These are phyloP conservation scores for Pantherophis vulpinus DNA, from an alignment of 2,797 vertebrate species.

Conservation along the genomic window DNA sequence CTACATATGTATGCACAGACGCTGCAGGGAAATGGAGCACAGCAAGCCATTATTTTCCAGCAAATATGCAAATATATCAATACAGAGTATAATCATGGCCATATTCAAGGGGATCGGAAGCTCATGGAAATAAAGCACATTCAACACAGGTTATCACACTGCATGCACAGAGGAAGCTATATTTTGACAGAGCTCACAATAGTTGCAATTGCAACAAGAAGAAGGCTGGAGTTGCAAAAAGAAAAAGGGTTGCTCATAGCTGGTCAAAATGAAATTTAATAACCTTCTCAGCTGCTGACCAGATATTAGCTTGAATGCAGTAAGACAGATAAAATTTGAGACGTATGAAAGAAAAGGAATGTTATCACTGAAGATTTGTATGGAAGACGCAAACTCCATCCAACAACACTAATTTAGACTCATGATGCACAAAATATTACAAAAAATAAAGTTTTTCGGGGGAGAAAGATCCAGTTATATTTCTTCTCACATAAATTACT, in stretches of 20 bases:
- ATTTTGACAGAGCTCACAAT: conserved; percentile 31
- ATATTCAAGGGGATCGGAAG: conserved; percentile 59
- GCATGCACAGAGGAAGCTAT: conserved; percentile 31
- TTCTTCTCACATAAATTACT: conserved; percentile 16
- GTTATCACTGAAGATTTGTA: conserved; percentile 20
- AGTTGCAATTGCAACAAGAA: conserved; percentile 13
- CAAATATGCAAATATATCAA: conserved; percentile 25
- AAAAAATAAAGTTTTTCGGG: not conserved
- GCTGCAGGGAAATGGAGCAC: not conserved
- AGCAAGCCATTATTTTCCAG: not conserved
- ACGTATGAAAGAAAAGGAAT: not conserved
- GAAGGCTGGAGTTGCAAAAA: conserved; percentile 15
- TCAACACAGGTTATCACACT: conserved; percentile 40
- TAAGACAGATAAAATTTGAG: conserved; percentile 3
- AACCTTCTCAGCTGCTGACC: conserved; percentile 12
- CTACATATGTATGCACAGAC: conserved; percentile 4
- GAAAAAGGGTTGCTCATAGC: conserved; percentile 15
- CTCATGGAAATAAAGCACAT: conserved; percentile 52
- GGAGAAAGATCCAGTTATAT: not conserved
- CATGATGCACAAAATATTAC: not conserved
- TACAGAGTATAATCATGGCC: conserved; percentile 30
- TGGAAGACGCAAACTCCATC: conserved; percentile 16
- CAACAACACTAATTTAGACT: not conserved
- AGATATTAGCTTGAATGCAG: conserved; percentile 29
- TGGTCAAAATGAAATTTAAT: conserved; percentile 7